Conservation (phyloP, 2,888 invertebrate genomes). For the Nineta flava region DNA sequence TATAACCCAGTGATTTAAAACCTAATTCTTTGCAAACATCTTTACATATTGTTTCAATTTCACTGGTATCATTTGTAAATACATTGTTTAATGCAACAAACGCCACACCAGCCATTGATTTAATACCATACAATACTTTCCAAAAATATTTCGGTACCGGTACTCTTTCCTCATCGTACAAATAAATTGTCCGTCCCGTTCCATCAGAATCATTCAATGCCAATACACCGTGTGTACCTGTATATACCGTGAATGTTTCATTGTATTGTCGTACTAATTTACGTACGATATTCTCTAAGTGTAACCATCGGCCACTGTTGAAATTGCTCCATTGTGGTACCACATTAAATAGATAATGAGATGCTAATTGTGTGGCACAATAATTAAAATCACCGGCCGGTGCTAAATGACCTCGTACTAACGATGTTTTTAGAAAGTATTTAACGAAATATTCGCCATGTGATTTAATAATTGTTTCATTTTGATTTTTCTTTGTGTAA, state of each 20-base stretch:
- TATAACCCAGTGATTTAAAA: not conserved
- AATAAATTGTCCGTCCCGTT: not conserved
- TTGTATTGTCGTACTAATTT: slow-evolving; percentile 22
- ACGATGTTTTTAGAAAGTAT: slow-evolving; percentile 14
- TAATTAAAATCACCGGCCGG: slow-evolving; percentile 35
- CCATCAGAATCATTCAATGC: not conserved
- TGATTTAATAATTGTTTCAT: not conserved
- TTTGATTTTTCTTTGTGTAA: not conserved
- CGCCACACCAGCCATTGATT: not conserved
- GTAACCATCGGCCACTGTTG: slow-evolving; percentile 34
- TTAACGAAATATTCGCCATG: not conserved
- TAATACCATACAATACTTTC: not conserved
- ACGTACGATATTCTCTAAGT: slow-evolving; percentile 28
- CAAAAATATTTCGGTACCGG: slow-evolving; percentile 4
- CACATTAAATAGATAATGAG: slow-evolving; percentile 33
- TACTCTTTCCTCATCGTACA: not conserved
- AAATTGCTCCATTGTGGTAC: slow-evolving; percentile 35
- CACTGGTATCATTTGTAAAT: not conserved
- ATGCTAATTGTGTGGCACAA: slow-evolving; percentile 28
- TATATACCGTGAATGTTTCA: slow-evolving; percentile 7
- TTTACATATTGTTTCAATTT: not conserved
- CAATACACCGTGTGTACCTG: not conserved
- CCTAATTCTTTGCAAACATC: not conserved
- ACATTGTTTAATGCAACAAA: not conserved
- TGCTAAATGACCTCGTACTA: slow-evolving; percentile 33